Percentiles rank a stretch among this genome's conserved stretches.
phyloP scores from a whole-genome alignment of 2,113 vertebrate species.

The Excalfactoria chinensis region DNA sequence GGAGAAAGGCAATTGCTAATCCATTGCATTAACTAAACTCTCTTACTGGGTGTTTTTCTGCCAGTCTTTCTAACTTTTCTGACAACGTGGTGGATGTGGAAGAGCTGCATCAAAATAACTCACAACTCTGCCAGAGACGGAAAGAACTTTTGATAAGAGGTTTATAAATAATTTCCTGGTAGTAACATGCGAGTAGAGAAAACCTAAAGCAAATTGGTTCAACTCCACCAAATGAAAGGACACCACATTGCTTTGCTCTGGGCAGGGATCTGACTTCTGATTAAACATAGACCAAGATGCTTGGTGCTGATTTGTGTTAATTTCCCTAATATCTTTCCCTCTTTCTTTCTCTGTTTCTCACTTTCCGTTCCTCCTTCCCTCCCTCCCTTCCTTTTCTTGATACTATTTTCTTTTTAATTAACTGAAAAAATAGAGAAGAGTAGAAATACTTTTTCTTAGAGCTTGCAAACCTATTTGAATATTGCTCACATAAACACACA shows the following conservation, averaged over 20 bases:
- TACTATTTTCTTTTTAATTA: background rate
- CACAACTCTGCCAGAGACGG: background rate
- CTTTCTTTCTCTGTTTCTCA: too few relatives aligned
- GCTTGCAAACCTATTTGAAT: background rate
- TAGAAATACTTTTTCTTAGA: background rate
- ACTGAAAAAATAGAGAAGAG: background rate
- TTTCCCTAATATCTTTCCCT: background rate
- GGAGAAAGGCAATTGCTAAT: background rate
- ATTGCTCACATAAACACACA: background rate
- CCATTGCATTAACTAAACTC: constrained; percentile 58
- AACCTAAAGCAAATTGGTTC: background rate
- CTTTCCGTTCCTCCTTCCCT: too few relatives aligned
- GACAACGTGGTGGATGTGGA: background rate
- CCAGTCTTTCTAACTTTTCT: constrained; percentile 37
- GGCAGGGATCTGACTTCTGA: background rate
- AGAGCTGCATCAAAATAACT: background rate
- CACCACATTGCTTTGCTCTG: background rate
- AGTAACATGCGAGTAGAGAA: background rate
- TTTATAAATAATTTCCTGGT: background rate
- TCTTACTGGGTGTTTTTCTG: constrained; percentile 45
- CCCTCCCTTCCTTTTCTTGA: background rate
- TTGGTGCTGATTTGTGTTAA: background rate
- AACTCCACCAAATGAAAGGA: background rate
- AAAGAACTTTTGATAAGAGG: constrained; percentile 20
- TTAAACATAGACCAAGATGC: background rate